Conservation (phyloP, 2,797 vertebrate genomes). For the Cephalopachus bancanus region DNA sequence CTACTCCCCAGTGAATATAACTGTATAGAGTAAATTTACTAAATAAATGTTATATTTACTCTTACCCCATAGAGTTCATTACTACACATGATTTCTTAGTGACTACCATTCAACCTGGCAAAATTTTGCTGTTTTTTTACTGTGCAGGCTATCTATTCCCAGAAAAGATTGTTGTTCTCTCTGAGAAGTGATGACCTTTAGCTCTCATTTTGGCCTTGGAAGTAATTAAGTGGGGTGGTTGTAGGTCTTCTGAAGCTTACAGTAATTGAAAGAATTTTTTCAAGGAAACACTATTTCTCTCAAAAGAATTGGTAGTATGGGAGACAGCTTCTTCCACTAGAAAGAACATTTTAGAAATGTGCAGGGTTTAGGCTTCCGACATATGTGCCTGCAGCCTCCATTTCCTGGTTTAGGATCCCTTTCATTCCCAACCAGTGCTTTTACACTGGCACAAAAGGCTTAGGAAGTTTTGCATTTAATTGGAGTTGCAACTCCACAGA, state of each 20-base stretch:
- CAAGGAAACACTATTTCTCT: neutral
- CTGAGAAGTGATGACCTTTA: neutral
- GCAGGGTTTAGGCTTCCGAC: neutral
- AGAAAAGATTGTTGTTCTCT: neutral
- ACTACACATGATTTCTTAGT: neutral
- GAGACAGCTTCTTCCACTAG: neutral
- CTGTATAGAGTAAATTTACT: neutral
- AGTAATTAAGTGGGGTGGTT: neutral
- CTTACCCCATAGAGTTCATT: neutral
- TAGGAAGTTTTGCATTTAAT: neutral
- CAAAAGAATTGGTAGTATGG: neutral
- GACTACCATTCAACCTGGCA: neutral
- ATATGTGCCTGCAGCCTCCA: neutral
- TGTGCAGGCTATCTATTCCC: neutral
- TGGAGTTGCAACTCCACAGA: neutral
- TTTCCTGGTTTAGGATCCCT: neutral
- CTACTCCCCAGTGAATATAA: neutral
- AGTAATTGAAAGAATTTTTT: neutral
- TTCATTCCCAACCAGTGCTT: neutral
- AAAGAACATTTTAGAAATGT: neutral
- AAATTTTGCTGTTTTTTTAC: neutral
- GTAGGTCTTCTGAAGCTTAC: neutral
- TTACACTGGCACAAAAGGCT: neutral
- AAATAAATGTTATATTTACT: neutral
- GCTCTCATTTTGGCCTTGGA: neutral